Evolutionary conservation across 2,113 vertebrate genomes (phyloP), one percentile per base, ranked within the genome.

Genomic region (Chloebia gouldiae): DNA sequence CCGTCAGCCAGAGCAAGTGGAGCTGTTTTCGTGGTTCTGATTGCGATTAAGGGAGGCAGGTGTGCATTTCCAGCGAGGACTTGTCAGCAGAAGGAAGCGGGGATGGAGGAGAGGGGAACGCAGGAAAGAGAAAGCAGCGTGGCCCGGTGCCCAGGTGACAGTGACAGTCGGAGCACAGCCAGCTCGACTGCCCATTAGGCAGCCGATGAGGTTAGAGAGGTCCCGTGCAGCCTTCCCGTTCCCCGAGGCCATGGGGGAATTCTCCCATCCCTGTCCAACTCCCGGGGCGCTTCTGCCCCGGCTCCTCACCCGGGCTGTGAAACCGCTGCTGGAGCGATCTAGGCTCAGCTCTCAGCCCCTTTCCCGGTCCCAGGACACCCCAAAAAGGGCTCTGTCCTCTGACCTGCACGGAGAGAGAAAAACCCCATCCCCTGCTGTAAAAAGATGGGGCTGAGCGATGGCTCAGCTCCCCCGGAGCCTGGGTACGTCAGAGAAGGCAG

Each of bases 271-370:
- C 71, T 72, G 44, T 44, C 53, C 90, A 19, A 11, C 7, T 0
- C 2, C 11, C 40, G n/a, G n/a, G 37, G 18, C 40, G 13, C 37
- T 56, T 69, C 86, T 88, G 47, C 9, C 35, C 39, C 7, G 2
- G 12, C 63, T 47, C n/a, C 50, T 59, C 63, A 3, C 39, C 14
- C 44, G 14, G 27, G 21, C 8, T 28, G 44, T 24, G 42, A 17
- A 40, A 30, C 0, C 14, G 13, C 2, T 3, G 0, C 7, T 28
- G 57, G 60, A 75, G 63, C 0, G 0, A 6, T 4, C 30, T 1
- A 10, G 22, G 60, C 63, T 64, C 4, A 83, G 3, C 22, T 5
- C n/a, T 14, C 37, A 25, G 28, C 47, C 19, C 49, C 40, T 3
- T 13, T 49, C 45, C 50, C 2, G 35, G 33, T 4, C 17, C 24